These are phyloP conservation scores for Drosophila mauritiana DNA, from an alignment of 1,140 invertebrate genomes.

Conservation along the genomic window DNA sequence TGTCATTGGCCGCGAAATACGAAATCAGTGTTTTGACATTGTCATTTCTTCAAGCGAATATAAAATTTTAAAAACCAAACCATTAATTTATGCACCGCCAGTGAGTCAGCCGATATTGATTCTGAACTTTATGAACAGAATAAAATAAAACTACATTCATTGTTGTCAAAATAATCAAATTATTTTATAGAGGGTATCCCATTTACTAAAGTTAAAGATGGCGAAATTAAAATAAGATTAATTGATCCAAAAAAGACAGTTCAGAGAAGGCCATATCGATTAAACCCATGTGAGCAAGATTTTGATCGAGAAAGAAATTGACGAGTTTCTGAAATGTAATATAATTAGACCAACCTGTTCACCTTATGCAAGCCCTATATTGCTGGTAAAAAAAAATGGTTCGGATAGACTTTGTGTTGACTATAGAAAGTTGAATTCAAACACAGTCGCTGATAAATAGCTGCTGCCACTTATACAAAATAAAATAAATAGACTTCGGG, in stretches of 20 bases:
- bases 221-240: not conserved
- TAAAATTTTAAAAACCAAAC: not conserved
- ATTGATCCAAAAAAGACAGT: not conserved
- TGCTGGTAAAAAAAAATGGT: not conserved
- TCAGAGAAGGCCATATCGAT: too few relatives aligned
- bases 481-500: not conserved
- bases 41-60: not conserved
- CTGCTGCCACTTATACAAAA: not conserved
- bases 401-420: not conserved
- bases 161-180: not conserved
- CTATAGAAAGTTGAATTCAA: not conserved
- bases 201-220: slow-evolving; percentile 9
- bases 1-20: not conserved
- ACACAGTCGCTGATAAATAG: not conserved
- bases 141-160: not conserved
- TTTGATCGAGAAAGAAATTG: not conserved
- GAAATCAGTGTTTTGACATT: not conserved
- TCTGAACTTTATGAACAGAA: not conserved
- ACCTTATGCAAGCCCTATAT: too few relatives aligned
- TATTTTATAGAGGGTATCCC: slow-evolving; percentile 12
- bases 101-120: not conserved
- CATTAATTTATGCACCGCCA: too few relatives aligned
- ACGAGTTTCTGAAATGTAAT: slow-evolving; percentile 6
- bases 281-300: too few relatives aligned
- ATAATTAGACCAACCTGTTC: slow-evolving; percentile 7